Conservation (phyloP, 1,140 invertebrate species). For the Lerema accius region DNA sequence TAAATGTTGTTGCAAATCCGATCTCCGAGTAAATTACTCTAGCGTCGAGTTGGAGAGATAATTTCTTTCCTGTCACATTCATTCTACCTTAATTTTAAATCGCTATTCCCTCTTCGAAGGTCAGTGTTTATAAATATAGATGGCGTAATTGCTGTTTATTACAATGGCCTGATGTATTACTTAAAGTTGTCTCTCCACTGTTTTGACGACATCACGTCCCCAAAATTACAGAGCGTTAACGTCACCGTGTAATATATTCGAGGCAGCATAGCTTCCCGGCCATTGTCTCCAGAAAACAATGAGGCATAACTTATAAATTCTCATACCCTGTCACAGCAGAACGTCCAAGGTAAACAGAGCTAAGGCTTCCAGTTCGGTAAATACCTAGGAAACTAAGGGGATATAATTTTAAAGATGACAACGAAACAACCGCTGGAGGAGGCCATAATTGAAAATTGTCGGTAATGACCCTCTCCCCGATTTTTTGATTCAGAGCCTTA, state of each 20-base stretch:
- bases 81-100: slow-evolving; percentile 8
- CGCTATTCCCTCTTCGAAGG: slow-evolving; percentile 4
- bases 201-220: slow-evolving; percentile 30
- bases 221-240: slow-evolving; percentile 26
- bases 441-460: slow-evolving; percentile 57
- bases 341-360: slow-evolving; percentile 35
- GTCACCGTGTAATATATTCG: slow-evolving; percentile 34
- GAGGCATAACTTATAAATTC: slow-evolving; percentile 41
- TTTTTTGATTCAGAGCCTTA: slow-evolving; percentile 37
- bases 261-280: slow-evolving; percentile 34
- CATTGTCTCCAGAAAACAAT: slow-evolving; percentile 42
- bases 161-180: slow-evolving; percentile 11
- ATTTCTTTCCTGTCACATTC: slow-evolving; percentile 26
- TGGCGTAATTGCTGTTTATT: background rate
- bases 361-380: slow-evolving; percentile 41
- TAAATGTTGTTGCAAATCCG: slow-evolving; percentile 29
- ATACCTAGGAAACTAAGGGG: slow-evolving; percentile 42
- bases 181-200: slow-evolving; percentile 13
- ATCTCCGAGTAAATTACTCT: slow-evolving; percentile 28
- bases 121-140: slow-evolving; percentile 1
- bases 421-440: slow-evolving; percentile 43
- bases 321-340: slow-evolving; percentile 41
- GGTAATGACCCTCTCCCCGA: slow-evolving; percentile 43
- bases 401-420: slow-evolving; percentile 63
- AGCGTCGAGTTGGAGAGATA: slow-evolving; percentile 19